phyloP scores from a whole-genome alignment of 2,113 vertebrate species.

The Hippocampus comes region DNA sequence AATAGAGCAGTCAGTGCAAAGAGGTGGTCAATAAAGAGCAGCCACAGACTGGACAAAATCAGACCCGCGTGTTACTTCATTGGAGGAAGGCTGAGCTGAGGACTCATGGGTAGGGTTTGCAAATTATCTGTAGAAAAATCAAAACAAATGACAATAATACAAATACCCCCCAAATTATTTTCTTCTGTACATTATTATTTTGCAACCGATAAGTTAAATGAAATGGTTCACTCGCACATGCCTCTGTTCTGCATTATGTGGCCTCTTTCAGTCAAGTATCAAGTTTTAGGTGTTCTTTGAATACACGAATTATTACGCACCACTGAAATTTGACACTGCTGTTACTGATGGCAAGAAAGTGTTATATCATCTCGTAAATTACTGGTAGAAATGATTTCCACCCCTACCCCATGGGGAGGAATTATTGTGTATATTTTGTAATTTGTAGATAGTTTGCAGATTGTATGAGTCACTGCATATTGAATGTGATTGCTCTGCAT shows the following conservation, averaged over 20 bases:
- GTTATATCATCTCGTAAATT: too few species aligned
- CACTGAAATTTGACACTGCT: too few species aligned
- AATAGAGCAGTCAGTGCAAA: conserved; percentile 41
- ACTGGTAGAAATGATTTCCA: too few species aligned
- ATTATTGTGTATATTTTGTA: background rate
- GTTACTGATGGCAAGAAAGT: too few species aligned
- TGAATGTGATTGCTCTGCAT: background rate
- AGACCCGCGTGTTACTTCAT: background rate
- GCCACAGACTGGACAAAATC: conserved; percentile 3
- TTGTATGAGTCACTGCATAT: background rate
- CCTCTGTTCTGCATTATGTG: too few species aligned
- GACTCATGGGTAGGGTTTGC: background rate
- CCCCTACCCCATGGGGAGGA: too few species aligned
- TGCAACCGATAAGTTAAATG: background rate
- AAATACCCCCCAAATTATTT: background rate
- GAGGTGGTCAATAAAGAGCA: conserved; percentile 22
- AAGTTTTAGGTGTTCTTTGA: too few species aligned
- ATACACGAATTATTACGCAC: too few species aligned
- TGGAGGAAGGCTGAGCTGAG: background rate
- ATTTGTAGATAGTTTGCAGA: too few species aligned
- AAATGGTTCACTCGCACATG: too few species aligned
- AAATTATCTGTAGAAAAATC: background rate
- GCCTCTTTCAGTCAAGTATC: too few species aligned
- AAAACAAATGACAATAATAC: background rate
- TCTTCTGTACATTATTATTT: background rate